Conservation (phyloP, 2,797 vertebrate genomes). For the Nyctalus aviator region DNA sequence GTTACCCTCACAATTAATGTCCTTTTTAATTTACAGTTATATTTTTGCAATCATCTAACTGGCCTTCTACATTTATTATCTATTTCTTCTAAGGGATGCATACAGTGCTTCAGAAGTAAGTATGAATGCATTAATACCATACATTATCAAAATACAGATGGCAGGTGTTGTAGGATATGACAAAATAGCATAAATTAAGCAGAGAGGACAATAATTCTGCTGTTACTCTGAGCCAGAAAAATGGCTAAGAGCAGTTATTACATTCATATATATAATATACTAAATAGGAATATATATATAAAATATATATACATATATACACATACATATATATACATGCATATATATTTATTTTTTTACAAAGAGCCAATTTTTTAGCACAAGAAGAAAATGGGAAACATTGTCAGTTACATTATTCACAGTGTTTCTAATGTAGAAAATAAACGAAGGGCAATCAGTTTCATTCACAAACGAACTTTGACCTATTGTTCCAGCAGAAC, state of each 20-base stretch:
- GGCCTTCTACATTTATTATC: not conserved
- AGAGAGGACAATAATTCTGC: not conserved
- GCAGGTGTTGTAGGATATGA: not conserved
- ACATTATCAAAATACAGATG: conserved; percentile 10
- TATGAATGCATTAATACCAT: not conserved
- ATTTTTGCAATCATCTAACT: not conserved
- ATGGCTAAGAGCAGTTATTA: not conserved
- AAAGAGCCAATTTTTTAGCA: not conserved
- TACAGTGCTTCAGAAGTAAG: not conserved
- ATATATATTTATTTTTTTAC: too few species aligned
- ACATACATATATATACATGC: too few species aligned
- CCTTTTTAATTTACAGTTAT: not conserved
- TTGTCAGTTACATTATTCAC: not conserved
- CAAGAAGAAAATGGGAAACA: not conserved
- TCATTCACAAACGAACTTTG: not conserved
- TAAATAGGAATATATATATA: too few species aligned
- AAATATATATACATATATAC: too few species aligned
- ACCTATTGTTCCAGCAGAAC: not conserved
- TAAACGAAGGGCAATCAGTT: not conserved
- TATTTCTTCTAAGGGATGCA: not conserved
- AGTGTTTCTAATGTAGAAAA: not conserved
- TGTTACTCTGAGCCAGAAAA: not conserved
- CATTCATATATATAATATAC: too few species aligned
- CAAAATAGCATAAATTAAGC: not conserved
- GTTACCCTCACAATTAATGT: not conserved